Evolutionary conservation across 2,797 vertebrate species (phyloP).

Genomic region (Danio aesculapii): DNA sequence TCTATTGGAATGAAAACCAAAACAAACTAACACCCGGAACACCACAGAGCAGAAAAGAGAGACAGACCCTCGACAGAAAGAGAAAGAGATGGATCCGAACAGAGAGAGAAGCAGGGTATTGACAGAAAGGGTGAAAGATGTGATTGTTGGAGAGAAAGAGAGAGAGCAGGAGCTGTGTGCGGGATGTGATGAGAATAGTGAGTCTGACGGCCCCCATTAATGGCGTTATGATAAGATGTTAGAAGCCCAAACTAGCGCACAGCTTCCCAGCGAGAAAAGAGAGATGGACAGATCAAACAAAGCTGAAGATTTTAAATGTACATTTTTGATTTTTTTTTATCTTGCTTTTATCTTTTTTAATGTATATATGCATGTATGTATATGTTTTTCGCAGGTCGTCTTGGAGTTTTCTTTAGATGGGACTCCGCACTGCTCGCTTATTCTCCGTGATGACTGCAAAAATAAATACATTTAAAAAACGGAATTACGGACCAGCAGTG

Average conservation of each 20-base stretch:
- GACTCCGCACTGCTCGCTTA: constrained; percentile 65
- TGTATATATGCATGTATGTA: constrained; percentile 69
- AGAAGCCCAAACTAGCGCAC: constrained; percentile 53
- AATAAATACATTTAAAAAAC: neutral
- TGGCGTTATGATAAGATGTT: constrained; percentile 30
- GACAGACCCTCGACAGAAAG: constrained; percentile 52
- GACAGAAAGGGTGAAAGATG: constrained; percentile 39
- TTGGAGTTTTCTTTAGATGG: constrained; percentile 72
- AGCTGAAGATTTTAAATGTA: constrained; percentile 72
- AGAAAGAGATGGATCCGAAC: constrained; percentile 51
- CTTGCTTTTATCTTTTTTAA: constrained; percentile 68
- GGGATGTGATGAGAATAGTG: constrained; percentile 12
- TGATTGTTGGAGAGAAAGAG: constrained; percentile 9
- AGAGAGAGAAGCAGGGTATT: constrained; percentile 51
- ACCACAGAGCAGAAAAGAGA: constrained; percentile 67
- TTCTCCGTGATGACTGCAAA: constrained; percentile 60
- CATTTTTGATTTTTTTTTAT: constrained; percentile 64
- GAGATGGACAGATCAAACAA: constrained; percentile 75
- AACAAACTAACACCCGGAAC: constrained; percentile 10
- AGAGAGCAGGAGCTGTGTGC: constrained; percentile 39
- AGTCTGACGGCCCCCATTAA: constrained; percentile 37
- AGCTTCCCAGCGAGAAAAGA: constrained; percentile 74
- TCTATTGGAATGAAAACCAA: constrained; percentile 30
- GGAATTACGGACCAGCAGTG: neutral
- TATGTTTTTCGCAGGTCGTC: constrained; percentile 59